These are phyloP conservation scores for Coturnix japonica DNA, from an alignment of 2,113 vertebrate genomes.

Conservation along the genomic window DNA sequence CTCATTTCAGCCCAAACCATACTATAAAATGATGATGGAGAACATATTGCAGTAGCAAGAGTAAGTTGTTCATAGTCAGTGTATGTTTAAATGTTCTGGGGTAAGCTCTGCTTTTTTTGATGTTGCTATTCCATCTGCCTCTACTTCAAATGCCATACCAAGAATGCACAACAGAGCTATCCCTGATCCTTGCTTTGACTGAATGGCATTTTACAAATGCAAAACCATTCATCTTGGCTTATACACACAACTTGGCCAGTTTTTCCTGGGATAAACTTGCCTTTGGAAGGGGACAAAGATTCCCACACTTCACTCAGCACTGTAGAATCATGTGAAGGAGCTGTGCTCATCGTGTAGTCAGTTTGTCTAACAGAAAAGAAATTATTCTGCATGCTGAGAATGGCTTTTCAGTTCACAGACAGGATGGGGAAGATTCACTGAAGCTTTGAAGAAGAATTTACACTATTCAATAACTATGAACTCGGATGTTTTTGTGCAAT, in stretches of 20 bases:
- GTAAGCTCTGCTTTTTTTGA: not conserved
- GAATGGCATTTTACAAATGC: not conserved
- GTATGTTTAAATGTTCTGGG: not conserved
- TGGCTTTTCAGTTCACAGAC: not conserved
- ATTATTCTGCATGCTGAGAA: not conserved
- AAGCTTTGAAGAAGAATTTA: slow-evolving; percentile 14
- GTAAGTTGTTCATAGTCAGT: too few species aligned
- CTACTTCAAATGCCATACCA: not conserved
- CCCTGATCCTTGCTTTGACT: not conserved
- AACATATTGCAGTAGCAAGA: not conserved
- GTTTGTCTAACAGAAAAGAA: not conserved
- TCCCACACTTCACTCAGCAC: not conserved
- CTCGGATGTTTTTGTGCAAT: slow-evolving; percentile 13
- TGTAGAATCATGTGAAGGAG: fast-evolving
- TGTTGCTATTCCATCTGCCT: not conserved
- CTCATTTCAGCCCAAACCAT: not conserved
- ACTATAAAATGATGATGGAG: not conserved
- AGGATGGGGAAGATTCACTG: not conserved
- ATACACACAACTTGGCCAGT: fast-evolving
- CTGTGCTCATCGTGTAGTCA: fast-evolving
- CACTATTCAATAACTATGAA: not conserved
- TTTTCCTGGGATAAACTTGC: not conserved
- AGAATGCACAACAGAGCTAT: not conserved
- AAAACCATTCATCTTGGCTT: not conserved
- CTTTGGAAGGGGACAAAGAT: not conserved